Conservation (phyloP, 2,888 invertebrate genomes). For the Beris morrisii region DNA sequence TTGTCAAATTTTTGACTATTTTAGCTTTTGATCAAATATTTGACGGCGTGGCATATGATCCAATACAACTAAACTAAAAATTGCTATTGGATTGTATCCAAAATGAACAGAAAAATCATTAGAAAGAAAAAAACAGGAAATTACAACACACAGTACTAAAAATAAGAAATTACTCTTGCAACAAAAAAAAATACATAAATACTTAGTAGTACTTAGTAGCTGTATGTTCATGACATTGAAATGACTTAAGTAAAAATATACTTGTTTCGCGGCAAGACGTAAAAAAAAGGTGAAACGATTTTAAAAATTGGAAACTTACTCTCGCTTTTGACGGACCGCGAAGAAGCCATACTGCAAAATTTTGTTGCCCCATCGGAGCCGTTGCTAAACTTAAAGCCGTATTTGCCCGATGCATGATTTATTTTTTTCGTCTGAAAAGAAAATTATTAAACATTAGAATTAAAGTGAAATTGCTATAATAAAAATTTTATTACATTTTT, state of each 20-base stretch:
- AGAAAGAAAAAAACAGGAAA: background rate
- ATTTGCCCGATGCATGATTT: slow-evolving; percentile 79
- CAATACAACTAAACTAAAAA: background rate
- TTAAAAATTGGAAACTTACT: slow-evolving; percentile 44
- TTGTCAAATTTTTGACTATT: too few relatives aligned
- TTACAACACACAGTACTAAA: background rate
- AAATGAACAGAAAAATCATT: slow-evolving; percentile 5
- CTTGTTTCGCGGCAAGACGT: too few relatives aligned
- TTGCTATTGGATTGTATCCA: slow-evolving; percentile 1
- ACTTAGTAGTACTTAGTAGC: too few relatives aligned
- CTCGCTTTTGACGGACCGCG: slow-evolving; percentile 61
- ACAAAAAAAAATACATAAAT: background rate
- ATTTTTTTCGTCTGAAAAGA: slow-evolving; percentile 32
- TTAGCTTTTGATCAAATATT: background rate
- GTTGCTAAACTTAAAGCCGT: slow-evolving; percentile 69
- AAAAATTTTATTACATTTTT: too few relatives aligned
- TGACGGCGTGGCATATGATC: background rate
- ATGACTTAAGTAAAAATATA: slow-evolving; percentile 3
- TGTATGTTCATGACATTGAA: slow-evolving; percentile 15
- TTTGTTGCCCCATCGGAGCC: slow-evolving; percentile 67
- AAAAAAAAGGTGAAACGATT: background rate
- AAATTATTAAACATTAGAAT: background rate
- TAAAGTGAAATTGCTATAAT: too few relatives aligned
- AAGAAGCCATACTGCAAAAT: slow-evolving; percentile 80
- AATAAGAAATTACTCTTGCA: background rate